Conservation (phyloP, 2,888 invertebrate genomes). For the Cecidostiba fungosa region DNA sequence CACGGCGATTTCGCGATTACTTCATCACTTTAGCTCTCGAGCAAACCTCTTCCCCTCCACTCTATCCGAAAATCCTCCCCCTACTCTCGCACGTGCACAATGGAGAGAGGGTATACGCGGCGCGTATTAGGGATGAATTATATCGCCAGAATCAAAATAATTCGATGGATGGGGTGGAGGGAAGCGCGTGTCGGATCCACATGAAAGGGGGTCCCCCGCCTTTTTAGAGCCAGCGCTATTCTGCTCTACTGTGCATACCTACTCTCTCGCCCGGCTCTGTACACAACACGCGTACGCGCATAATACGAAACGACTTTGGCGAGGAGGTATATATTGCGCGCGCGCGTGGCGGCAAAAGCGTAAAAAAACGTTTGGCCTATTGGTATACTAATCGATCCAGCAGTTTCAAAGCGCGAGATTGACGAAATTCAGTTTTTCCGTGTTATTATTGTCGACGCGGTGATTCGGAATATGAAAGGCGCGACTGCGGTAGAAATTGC, state of each 20-base stretch:
- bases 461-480: conserved; percentile 71
- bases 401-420: conserved; percentile 1
- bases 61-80: conserved; percentile 63
- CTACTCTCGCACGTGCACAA: conserved; percentile 12
- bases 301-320: conserved; percentile 56
- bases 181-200: conserved; percentile 69
- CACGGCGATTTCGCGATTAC: conserved; percentile 60
- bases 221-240: conserved; percentile 41
- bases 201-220: conserved; percentile 69
- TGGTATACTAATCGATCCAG: no score
- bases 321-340: conserved; percentile 13
- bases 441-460: conserved; percentile 70
- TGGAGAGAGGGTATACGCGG: conserved; percentile 20
- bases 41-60: conserved; percentile 50
- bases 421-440: conserved; percentile 64
- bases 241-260: no score
- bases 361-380: not conserved
- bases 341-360: conserved; percentile 19
- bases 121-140: conserved; percentile 77
- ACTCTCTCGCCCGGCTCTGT: conserved; percentile 28
- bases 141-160: conserved; percentile 79
- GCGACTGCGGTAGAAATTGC: conserved; percentile 60
- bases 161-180: conserved; percentile 76
- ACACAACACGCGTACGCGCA: conserved; percentile 48
- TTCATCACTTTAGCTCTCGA: conserved; percentile 35